Base-by-base conservation (phyloP, 2,113 vertebrate species). In the Cyanoderma ruficeps region DNA sequence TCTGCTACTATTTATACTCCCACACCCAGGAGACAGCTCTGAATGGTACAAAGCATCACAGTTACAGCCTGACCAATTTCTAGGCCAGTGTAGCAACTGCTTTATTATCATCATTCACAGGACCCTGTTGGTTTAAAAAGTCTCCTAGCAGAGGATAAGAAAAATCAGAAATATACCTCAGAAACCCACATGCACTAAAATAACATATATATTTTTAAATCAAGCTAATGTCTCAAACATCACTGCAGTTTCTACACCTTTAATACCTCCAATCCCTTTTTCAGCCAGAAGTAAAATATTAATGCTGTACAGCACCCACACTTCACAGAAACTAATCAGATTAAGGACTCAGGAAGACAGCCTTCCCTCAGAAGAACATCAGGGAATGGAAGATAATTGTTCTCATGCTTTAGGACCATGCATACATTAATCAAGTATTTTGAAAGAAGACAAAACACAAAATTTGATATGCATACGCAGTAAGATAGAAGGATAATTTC, bases 321-420 rank as follows among this genome's bases (percentile, higher is more conserved):
- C 68, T 79, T 92, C 71, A 71, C 56, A 93, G 50, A 86, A 92
- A 94, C 59, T 79, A 89, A 96, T 92, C 78, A 87, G 77, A 93
- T 96, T 92, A 91, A 91, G 55, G 75, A 90, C 44, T 96, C 85
- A 84, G 20, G 65, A 78, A 89, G 69, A 92, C 46, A 83, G 80
- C 33, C 74, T 83, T 80, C 57, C 37, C 47, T 74, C 47, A 87
- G 55, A 67, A 87, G 4, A 88, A 24, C 67, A 81, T 74, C 82
- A 95, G 35, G 27, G 80, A 92, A 93, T 30, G 59, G 53, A 81
- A 91, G 15, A 74, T 49, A 94, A 93, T 47, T 71, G 70, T 76
- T 87, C 65, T 27, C 21, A 2, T 50, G 39, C 41, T 88, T 44
- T 41, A 89, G 41, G 87, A 90, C 67, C 75, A 76, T 7, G 25